Conservation (phyloP, 2,113 vertebrate genomes). For the Sapayoa aenigma region DNA sequence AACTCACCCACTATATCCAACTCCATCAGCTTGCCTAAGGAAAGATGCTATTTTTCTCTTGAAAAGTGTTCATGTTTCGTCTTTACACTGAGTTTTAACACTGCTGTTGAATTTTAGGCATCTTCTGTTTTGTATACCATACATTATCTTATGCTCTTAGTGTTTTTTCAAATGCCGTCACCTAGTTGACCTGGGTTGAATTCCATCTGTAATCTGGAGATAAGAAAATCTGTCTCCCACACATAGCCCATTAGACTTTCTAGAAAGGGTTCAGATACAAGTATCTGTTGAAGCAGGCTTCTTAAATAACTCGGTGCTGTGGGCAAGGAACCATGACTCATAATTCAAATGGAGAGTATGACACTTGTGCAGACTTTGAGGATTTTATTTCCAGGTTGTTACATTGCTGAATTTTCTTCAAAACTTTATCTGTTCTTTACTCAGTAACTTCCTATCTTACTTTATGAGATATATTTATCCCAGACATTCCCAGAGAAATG, state of each 20-base stretch:
- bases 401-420: background rate
- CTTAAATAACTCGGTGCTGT: background rate
- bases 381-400: background rate
- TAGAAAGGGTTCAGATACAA: background rate
- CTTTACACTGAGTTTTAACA: background rate
- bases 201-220: background rate
- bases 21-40: background rate
- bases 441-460: background rate
- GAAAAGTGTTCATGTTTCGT: background rate
- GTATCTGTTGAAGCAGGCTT: background rate
- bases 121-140: background rate
- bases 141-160: background rate
- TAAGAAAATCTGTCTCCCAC: background rate
- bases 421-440: background rate
- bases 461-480: background rate
- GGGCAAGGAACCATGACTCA: background rate
- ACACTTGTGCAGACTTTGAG: fast-evolving
- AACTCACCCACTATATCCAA: fast-evolving
- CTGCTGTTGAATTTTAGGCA: background rate
- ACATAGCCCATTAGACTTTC: background rate
- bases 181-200: background rate
- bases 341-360: background rate
- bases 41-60: background rate
- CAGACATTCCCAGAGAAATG: background rate
- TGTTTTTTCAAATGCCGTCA: background rate